A percentile compares a stretch with the other conserved stretches of the same genome.
These are phyloP conservation scores for Tiphia femorata DNA, from an alignment of 2,888 invertebrate genomes.

Conservation along the genomic window DNA sequence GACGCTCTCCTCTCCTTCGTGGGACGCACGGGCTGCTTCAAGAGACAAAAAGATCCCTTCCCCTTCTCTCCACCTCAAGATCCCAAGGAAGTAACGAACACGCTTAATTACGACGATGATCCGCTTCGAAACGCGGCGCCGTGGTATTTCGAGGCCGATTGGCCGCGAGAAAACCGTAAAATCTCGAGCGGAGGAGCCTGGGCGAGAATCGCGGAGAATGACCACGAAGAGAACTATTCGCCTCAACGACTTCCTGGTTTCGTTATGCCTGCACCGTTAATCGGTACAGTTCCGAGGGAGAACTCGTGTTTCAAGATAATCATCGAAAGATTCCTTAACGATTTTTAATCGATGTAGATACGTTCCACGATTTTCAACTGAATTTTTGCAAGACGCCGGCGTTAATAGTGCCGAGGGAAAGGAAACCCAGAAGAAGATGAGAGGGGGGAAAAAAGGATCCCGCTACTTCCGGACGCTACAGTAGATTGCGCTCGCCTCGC, in stretches of 20 bases:
- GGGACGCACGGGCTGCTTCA: constrained; percentile 19
- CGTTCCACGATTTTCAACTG: too few species aligned
- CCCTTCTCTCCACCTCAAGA: not conserved
- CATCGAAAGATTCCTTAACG: too few species aligned
- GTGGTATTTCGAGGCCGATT: constrained; percentile 35
- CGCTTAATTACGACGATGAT: constrained; percentile 41
- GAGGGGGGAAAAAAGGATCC: not conserved
- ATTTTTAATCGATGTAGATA: too few species aligned
- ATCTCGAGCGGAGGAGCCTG: constrained; percentile 21
- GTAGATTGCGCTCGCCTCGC: constrained; percentile 10
- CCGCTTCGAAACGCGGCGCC: constrained; percentile 34
- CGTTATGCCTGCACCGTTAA: constrained; percentile 39
- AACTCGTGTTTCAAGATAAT: too few species aligned
- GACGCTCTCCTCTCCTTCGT: constrained; percentile 5
- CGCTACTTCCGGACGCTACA: constrained; percentile 12
- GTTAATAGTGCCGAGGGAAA: too few species aligned
- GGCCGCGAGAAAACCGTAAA: constrained; percentile 35
- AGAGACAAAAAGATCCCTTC: constrained; percentile 32
- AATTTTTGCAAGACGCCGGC: too few species aligned
- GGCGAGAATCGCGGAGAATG: too few species aligned
- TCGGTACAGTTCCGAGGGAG: constrained; percentile 41
- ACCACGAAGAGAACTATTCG: too few species aligned
- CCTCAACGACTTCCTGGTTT: constrained; percentile 41
- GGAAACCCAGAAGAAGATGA: too few species aligned
- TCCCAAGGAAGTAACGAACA: constrained; percentile 29